Percentiles rank a stretch among this genome's conserved stretches.
phyloP scores from a whole-genome alignment of 2,113 vertebrate species.

The Esox niger region DNA sequence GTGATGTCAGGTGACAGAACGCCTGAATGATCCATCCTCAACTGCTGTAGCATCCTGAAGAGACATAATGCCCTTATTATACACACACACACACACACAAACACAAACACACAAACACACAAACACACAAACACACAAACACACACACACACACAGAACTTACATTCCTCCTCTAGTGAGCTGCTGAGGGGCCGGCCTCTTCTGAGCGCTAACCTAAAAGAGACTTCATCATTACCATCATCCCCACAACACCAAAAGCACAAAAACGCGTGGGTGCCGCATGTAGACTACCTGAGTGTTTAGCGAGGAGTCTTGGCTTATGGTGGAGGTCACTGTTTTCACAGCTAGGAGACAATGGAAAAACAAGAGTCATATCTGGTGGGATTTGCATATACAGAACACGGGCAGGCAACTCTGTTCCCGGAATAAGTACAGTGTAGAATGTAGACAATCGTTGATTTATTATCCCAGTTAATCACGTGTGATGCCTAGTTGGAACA shows the following conservation, averaged over 20 bases:
- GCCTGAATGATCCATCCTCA: conserved; percentile 83
- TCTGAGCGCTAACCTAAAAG: conserved; percentile 71
- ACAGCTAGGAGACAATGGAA: conserved; percentile 41
- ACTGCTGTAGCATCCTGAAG: conserved; percentile 83
- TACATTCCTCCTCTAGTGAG: conserved; percentile 93
- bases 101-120: too few relatives aligned
- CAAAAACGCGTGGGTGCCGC: neutral
- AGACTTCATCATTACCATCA: neutral
- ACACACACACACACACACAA: too few relatives aligned
- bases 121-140: neutral
- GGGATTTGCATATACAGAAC: neutral
- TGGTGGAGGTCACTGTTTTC: conserved; percentile 42
- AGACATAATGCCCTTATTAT: neutral
- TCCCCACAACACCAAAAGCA: neutral
- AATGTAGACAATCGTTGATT: too few relatives aligned
- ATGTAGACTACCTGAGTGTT: conserved; percentile 55
- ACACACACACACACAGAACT: conserved; percentile 56
- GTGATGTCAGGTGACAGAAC: conserved; percentile 79
- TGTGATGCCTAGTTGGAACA: too few relatives aligned
- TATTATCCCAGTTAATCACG: too few relatives aligned
- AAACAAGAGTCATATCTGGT: conserved; percentile 9
- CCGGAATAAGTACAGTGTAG: too few relatives aligned
- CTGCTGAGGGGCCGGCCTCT: conserved; percentile 83
- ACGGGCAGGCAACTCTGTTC: too few relatives aligned
- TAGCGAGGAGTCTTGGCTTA: conserved; percentile 56